Evolutionary conservation across 2,113 vertebrate species (phyloP).

Genomic region (Muntiacus reevesi): DNA sequence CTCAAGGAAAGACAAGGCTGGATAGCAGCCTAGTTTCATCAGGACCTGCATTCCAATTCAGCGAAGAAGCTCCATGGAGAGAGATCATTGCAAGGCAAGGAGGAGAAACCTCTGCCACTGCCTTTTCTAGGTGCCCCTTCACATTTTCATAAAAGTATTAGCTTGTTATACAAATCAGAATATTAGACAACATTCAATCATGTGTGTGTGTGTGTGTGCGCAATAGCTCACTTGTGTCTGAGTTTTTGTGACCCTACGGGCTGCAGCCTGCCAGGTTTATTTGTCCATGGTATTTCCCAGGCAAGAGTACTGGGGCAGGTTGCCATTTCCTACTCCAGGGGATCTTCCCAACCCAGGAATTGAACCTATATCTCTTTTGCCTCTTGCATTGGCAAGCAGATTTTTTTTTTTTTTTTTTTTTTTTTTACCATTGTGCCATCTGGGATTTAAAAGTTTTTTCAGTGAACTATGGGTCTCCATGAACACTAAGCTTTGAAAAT

Average conservation of each 20-base stretch:
- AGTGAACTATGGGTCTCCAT: neutral
- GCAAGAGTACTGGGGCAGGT: neutral
- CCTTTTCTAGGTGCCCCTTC: neutral
- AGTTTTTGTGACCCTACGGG: neutral
- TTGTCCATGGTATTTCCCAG: neutral
- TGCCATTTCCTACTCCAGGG: neutral
- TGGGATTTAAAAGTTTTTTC: neutral
- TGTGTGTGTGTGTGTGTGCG: neutral
- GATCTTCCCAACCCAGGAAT: neutral
- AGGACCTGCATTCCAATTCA: neutral
- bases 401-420: neutral
- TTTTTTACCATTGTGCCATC: neutral
- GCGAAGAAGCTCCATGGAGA: neutral
- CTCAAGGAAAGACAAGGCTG: neutral
- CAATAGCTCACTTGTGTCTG: neutral
- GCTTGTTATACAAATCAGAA: neutral
- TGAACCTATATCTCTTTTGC: accelerated
- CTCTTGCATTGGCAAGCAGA: neutral
- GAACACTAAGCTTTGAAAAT: slow-evolving; percentile 1
- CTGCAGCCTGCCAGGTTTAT: neutral
- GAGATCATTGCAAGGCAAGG: neutral
- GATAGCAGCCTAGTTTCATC: neutral
- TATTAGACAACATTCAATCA: slow-evolving; percentile 11
- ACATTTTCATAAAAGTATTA: neutral
- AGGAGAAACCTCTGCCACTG: neutral